Conservation (phyloP, 1,140 invertebrate genomes). For the Cyrtorhinus lividipennis region DNA sequence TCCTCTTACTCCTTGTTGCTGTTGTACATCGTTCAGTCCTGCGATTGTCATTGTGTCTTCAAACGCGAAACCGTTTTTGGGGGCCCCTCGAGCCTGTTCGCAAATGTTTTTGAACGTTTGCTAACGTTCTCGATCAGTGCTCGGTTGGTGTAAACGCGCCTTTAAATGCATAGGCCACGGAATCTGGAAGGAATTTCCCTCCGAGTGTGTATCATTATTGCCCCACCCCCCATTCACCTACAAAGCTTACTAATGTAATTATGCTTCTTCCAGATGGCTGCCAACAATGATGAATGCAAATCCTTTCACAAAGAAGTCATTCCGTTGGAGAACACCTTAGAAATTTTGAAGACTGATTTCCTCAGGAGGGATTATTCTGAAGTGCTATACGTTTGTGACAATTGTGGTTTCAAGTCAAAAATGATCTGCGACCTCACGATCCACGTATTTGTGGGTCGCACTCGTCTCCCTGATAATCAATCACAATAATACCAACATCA, state of each 20-base stretch:
- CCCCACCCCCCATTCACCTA: not conserved
- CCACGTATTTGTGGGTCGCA: not conserved
- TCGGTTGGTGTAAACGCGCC: not conserved
- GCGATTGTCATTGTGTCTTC: too few species aligned
- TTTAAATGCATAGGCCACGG: too few species aligned
- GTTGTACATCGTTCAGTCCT: too few species aligned
- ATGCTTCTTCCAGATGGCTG: not conserved
- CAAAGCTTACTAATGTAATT: not conserved
- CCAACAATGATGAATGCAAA: not conserved
- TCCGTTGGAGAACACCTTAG: not conserved
- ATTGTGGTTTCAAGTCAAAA: not conserved
- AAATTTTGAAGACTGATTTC: not conserved
- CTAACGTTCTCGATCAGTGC: not conserved
- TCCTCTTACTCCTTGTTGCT: too few species aligned
- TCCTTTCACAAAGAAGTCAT: not conserved
- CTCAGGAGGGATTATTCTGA: not conserved
- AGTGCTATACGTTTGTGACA: not conserved
- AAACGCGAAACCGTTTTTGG: too few species aligned
- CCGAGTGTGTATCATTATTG: too few species aligned
- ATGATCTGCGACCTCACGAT: not conserved
- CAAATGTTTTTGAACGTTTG: not conserved
- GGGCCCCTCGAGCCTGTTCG: not conserved
- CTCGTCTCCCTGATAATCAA: not conserved
- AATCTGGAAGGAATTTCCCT: too few species aligned
- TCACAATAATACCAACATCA: too few species aligned